Percentiles rank a stretch among this genome's conserved stretches.
These are phyloP conservation scores for Lissocephala sabroskyi DNA, from an alignment of 2,888 invertebrate species.

Conservation along the genomic window DNA sequence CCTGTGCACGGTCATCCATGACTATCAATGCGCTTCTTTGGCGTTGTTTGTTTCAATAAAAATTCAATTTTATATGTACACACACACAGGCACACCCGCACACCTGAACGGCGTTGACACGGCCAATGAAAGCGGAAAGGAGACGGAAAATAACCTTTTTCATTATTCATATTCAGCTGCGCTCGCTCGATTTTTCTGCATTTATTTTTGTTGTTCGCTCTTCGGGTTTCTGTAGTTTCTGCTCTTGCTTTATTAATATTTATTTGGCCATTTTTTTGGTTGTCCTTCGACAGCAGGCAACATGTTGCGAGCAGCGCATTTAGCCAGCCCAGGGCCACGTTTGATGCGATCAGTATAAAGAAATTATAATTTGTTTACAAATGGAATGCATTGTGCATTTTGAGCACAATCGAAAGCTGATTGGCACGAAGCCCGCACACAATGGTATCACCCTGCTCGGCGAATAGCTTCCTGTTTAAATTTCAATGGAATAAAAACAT, in stretches of 20 bases:
- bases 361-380: too few species aligned
- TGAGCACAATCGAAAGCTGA: too few species aligned
- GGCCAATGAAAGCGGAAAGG: neutral
- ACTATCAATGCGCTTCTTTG: constrained; percentile 24
- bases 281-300: constrained; percentile 27
- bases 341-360: neutral
- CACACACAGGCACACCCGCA: neutral
- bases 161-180: constrained; percentile 17
- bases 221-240: neutral
- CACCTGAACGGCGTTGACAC: neutral
- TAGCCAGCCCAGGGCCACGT: constrained; percentile 2
- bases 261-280: too few species aligned
- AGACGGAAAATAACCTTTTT: constrained; percentile 16
- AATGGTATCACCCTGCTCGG: too few species aligned
- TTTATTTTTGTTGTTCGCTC: neutral
- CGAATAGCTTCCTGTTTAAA: too few species aligned
- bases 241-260: constrained; percentile 1
- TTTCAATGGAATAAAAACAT: too few species aligned
- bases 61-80: constrained; percentile 40
- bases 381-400: too few species aligned
- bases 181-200: neutral
- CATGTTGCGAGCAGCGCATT: constrained; percentile 29
- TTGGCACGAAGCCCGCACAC: too few species aligned
- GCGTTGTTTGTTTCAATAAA: constrained; percentile 39
- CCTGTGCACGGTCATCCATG: too few species aligned